Base-by-base conservation (phyloP, 2,113 vertebrate species). In the Procavia capensis region DNA sequence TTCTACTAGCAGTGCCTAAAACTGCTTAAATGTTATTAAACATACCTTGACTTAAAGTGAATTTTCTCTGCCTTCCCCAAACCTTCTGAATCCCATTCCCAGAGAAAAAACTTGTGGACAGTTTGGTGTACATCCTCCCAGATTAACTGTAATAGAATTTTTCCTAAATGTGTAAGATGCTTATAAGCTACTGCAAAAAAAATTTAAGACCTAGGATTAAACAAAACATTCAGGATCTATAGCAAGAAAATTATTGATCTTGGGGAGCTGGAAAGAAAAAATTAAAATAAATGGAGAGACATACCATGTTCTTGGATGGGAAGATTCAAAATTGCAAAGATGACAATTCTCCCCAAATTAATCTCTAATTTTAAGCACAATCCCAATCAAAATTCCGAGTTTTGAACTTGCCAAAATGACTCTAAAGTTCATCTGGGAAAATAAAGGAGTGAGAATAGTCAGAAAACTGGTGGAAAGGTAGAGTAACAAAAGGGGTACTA, bases 381-480 rank as follows among this genome's bases (percentile, higher is more conserved):
- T 96, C 59, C 66, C 93, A 96, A 85, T 83, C 79, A 96, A 90
- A 93, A 82, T 88, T 95, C 82, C 61, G 85, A 45, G 1, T 76
- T 94, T 92, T 95, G 93, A 88, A 90, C 70, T 64, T 93, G 91
- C 25, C 70, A 92, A 76, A 96, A 68, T 94, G 94, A 96, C 47
- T 97, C 76, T 96, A 93, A 96, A 95, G 31, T 95, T 92, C 88
- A 90, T 95, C 90, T 97, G 91, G 82, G 95, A 96, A 94, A 95
- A 95, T 93, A 96, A 93, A 96, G 90, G 76, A 76, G 34, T 66
- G 54, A 87, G 36, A 94, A 88, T 0, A 74, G 47, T 93, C 45
- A 95, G 86, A 81, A 95, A 93, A 16, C 11, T 2, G 27, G 39
- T 54, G 75, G 34, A 25, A 72, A 90, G 54, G 93, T 24, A 63